Evolutionary conservation across 2,888 invertebrate species (phyloP), one percentile per base, ranked within the genome.

Genomic region (Agrilus biguttatus): DNA sequence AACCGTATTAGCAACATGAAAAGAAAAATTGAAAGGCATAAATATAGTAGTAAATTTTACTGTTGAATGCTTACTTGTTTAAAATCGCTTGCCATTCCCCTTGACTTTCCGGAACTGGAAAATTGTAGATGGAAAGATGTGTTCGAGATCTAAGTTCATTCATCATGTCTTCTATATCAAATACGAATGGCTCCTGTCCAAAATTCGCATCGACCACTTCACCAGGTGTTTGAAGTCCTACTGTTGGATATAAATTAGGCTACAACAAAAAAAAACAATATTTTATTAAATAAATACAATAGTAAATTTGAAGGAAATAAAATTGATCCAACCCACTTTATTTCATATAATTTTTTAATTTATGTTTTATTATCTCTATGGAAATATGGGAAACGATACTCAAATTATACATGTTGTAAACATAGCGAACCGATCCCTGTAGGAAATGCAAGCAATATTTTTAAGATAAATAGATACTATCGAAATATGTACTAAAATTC

Each of bases 191-290:
- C 58, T 83, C 80, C 67, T 95, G 93, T 0, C 98, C 98, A 68
- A 99, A 98, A 74, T 99, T 98, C 2, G 95, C 95, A 69, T 96
- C 95, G 42, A 96, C 90, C 50, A 95, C 86, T 73, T 97, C 97
- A 39, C 96, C 96, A 8, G 96, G 93, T 34, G 96, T 97, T 72
- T 98, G 98, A 45, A 98, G 77, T 1, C 98, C 98, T 49, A 98
- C 96, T 13, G 96, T 97, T 17, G 98, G 97, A 71, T 93, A 98
- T 46, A 98, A 72, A 71, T 93, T 90, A 46, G 87, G 79, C 92
- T 93, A 71, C 39, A 73, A 70, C n/a, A 55, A 38, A 50, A 49
- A 51, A 49, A 14, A 12, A 42, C 38, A 19, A 32, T 13, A 32
- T 10, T 14, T 32, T 23, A 5, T 13, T 28, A 35, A 10, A 53